Evolutionary conservation across 1,140 invertebrate genomes (phyloP).

Genomic region (Battus philenor): DNA sequence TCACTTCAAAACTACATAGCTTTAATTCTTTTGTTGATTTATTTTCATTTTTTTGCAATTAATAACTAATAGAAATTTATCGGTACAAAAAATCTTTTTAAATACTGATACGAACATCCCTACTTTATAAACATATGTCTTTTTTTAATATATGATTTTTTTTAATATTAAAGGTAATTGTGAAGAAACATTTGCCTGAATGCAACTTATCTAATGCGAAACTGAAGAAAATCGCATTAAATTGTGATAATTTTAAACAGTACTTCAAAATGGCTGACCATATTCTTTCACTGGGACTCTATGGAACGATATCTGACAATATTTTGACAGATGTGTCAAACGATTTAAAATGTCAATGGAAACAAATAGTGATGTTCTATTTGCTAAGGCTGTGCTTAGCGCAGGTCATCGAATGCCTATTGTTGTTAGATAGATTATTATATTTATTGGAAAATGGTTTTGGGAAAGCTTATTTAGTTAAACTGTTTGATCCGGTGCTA

Average conservation of each 20-base stretch:
- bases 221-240: constrained; percentile 63
- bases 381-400: constrained; percentile 87
- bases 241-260: constrained; percentile 78
- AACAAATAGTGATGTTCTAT: constrained; percentile 88
- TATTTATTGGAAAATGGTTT: constrained; percentile 85
- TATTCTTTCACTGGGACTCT: constrained; percentile 69
- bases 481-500: constrained; percentile 85
- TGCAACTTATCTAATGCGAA: constrained; percentile 45
- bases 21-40: no score
- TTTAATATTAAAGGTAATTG: constrained; percentile 35
- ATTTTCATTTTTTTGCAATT: no score
- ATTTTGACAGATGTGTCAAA: constrained; percentile 71
- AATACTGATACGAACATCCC: no score
- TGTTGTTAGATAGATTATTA: constrained; percentile 89
- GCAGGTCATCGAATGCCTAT: constrained; percentile 88
- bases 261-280: constrained; percentile 81
- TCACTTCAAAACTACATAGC: no score
- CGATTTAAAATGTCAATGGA: constrained; percentile 69
- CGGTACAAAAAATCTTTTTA: no score
- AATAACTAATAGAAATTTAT: no score
- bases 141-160: constrained; percentile 7
- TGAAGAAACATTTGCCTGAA: constrained; percentile 65
- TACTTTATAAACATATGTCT: background rate
- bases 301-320: constrained; percentile 67
- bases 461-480: constrained; percentile 79